Evolutionary conservation across 2,888 invertebrate species (phyloP).

Genomic region (Hypena proboscidalis): DNA sequence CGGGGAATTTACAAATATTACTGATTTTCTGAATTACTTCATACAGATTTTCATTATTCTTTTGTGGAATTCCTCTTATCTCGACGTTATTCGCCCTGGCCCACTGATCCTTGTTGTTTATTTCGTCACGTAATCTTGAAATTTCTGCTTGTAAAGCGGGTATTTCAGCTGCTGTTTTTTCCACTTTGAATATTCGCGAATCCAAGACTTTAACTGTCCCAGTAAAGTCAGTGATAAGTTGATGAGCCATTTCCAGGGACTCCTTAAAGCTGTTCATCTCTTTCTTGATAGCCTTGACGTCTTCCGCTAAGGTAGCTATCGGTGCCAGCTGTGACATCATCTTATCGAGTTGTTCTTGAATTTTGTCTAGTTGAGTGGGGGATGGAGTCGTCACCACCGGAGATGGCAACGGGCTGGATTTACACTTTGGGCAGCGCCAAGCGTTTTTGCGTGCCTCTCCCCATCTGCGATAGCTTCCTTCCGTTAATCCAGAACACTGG

Average conservation of each 20-base stretch:
- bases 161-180: neutral
- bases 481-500: too few species aligned
- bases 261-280: conserved; percentile 12
- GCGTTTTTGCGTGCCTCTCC: neutral
- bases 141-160: conserved; percentile 4
- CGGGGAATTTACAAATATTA: neutral
- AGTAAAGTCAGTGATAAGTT: conserved; percentile 1
- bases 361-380: conserved; percentile 6
- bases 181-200: neutral
- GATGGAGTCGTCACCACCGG: neutral
- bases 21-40: neutral
- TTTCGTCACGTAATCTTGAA: neutral
- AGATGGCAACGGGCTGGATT: neutral
- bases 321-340: conserved; percentile 18
- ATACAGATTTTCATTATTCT: conserved; percentile 2
- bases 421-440: neutral
- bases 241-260: conserved; percentile 8
- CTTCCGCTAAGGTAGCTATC: conserved; percentile 19
- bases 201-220: conserved; percentile 5
- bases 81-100: conserved; percentile 1
- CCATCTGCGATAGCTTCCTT: too few species aligned
- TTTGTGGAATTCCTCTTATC: neutral
- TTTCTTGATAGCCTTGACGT: conserved; percentile 24
- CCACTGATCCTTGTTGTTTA: conserved; percentile 5
- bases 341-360: conserved; percentile 16